Evolutionary conservation across 2,888 invertebrate genomes (phyloP).

Genomic region (Poecilobothrus nobilitatus): DNA sequence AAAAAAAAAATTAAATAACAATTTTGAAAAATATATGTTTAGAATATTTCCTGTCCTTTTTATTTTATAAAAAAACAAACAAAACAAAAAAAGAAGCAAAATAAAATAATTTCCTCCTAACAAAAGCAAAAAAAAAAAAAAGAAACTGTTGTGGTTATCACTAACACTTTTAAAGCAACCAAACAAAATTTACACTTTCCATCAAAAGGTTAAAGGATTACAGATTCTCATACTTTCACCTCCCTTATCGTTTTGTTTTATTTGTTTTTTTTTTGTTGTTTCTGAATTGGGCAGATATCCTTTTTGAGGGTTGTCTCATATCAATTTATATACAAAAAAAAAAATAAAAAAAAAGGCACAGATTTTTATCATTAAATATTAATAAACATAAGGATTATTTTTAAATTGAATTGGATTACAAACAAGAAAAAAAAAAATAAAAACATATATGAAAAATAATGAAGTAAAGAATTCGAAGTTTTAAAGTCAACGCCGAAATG

Average conservation of each 20-base stretch:
- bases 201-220: neutral
- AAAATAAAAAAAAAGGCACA: neutral
- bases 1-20: no score
- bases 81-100: no score
- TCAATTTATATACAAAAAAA: neutral
- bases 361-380: slow-evolving; percentile 5
- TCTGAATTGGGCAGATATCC: neutral
- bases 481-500: no score
- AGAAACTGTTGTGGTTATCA: neutral
- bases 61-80: no score
- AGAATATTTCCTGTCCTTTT: no score
- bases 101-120: no score
- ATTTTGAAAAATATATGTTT: no score
- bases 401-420: neutral
- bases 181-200: neutral
- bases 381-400: slow-evolving; percentile 4
- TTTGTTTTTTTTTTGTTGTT: no score
- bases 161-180: neutral
- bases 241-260: no score
- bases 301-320: neutral
- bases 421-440: neutral
- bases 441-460: no score
- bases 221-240: neutral
- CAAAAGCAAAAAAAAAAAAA: no score
- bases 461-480: no score